Conservation (phyloP, 2,888 invertebrate species). For the Agriopis marginaria region DNA sequence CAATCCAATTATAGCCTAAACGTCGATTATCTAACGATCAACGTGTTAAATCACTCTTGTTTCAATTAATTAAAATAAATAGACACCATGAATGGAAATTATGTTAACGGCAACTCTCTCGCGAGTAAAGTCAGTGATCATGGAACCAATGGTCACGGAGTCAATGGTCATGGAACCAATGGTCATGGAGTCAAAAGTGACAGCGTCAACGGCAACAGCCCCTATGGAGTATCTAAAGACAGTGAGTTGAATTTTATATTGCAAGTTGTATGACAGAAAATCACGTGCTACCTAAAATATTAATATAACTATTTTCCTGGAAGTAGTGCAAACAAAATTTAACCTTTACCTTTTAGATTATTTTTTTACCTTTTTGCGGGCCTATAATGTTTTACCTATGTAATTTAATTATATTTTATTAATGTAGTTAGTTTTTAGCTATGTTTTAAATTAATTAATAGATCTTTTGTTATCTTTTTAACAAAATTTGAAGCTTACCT, state of each 20-base stretch:
- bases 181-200: constrained; percentile 1
- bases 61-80: background rate
- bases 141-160: constrained; percentile 21
- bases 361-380: too few species aligned
- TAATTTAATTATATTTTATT: too few species aligned
- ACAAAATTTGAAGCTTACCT: too few species aligned
- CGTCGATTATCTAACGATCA: constrained; percentile 6
- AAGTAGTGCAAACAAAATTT: too few species aligned
- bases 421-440: too few species aligned
- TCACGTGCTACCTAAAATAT: too few species aligned
- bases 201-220: background rate
- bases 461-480: too few species aligned
- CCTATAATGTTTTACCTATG: too few species aligned
- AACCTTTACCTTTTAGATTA: too few species aligned
- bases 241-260: constrained; percentile 2
- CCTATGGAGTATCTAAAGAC: background rate
- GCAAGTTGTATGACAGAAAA: too few species aligned
- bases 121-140: constrained; percentile 18
- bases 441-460: too few species aligned
- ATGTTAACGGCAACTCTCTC: constrained; percentile 6
- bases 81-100: constrained; percentile 31
- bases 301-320: too few species aligned
- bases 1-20: constrained; percentile 12
- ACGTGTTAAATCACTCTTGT: background rate
- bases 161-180: constrained; percentile 11